Conservation (phyloP, 2,888 invertebrate species). For the Rhagophthalmus giganteus region DNA sequence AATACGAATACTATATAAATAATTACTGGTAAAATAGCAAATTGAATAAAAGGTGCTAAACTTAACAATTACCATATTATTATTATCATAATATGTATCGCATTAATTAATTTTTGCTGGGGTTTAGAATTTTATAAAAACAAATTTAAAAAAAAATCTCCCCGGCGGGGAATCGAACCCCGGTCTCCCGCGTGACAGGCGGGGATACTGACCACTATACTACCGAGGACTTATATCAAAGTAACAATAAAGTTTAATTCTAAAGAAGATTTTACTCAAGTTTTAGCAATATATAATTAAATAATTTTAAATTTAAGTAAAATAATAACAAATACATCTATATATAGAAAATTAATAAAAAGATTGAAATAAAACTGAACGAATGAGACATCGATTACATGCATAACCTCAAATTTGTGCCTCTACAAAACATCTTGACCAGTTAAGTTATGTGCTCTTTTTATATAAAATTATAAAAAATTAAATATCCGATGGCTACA, state of each 20-base stretch:
- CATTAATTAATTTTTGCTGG: too few relatives aligned
- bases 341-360: neutral
- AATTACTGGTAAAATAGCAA: neutral
- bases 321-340: neutral
- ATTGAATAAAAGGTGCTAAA: neutral
- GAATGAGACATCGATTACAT: neutral
- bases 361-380: neutral
- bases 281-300: too few relatives aligned
- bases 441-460: too few relatives aligned
- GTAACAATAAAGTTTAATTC: neutral
- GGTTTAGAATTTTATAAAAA: neutral
- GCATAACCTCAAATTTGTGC: conserved; percentile 3
- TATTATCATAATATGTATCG: too few relatives aligned
- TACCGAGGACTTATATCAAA: conserved; percentile 12
- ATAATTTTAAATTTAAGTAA: neutral
- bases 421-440: neutral
- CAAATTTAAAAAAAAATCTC: conserved; percentile 8
- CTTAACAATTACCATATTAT: too few relatives aligned
- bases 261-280: too few relatives aligned
- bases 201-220: conserved; percentile 24
- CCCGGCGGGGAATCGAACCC: conserved; percentile 24
- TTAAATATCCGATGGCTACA: conserved; percentile 3
- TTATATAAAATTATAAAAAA: neutral
- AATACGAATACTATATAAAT: neutral
- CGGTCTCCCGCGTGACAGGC: conserved; percentile 24